Evolutionary conservation across 2,888 invertebrate genomes (phyloP), one percentile per base, ranked within the genome.

Genomic region (Argyresthia albistria): DNA sequence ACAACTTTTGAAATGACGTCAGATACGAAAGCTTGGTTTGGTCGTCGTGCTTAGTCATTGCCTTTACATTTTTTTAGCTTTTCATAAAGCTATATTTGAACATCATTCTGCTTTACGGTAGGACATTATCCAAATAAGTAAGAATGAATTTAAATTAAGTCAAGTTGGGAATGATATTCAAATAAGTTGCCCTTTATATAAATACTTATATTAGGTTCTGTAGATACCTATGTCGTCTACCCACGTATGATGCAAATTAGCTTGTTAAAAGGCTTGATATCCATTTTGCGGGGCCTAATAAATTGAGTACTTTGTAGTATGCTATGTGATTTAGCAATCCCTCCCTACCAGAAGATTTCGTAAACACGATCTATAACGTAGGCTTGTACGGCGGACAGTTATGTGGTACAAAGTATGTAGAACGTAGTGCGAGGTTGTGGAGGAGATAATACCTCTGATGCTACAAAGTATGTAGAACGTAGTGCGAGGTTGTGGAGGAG

Each of bases 1-100:
- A 69, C 66, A 70, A 69, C 72, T 64, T 65, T 25, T 25, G 48
- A 55, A 52, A 64, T 76, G 72, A 74, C 70, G 70, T 71, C 72
- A 73, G 59, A 58, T 56, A 60, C 64, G 61, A 70, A 64, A 67
- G 61, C 59, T 65, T 53, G 43, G 53, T 43, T 43, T 50, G 42
- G 39, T 8, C 36, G 36, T 36, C 8, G 39, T 39, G 39, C 39
- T n/a, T 39, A 9, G n/a, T 39, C n/a, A 15, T 49, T 36, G 35
- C 35, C 47, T 10, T 25, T 39, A 6, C 8, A 39, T 39, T 39
- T 39, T 11, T n/a, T 8, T 1, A 9, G 39, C n/a, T 39, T 11
- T 39, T n/a, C 39, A 39, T 3, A 9, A 9, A n/a, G n/a, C n/a
- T 39, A 39, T 11, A 9, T 9, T 39, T 39, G 39, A 39, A 39